Evolutionary conservation across 1,140 invertebrate species (phyloP), one percentile per base, ranked within the genome.

Genomic region (Eumaeus atala): DNA sequence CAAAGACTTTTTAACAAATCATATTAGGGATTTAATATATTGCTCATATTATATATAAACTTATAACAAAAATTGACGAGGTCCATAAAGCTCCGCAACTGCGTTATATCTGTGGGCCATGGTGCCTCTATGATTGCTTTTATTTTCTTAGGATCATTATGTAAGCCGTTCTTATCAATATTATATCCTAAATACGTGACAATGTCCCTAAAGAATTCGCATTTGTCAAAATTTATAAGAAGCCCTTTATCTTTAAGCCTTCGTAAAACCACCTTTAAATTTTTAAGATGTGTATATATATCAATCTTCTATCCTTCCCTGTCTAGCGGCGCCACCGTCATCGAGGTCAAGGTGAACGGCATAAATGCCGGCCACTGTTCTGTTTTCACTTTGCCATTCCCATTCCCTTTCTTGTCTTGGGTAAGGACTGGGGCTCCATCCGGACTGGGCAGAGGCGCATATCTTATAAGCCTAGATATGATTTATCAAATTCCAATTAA

Each of bases 11-110:
- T 66, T 35, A 80, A 56, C 40, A 76, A 56, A 4, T 67, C 40
- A 59, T 76, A 74, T 40, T 80, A 61, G 1, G 73, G 74, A 7
- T 34, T 35, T 56, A 78, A 58, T 12, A 56, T 60, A 12, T 54
- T 34, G 14, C 66, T 62, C 11, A 81, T 60, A 55, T 83, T 72
- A n/a, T 53, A 48, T 18, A 84, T 60, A 61, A 84, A 85, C 58
- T 71, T 67, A 0, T 61, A 55, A 63, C 70, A 77, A 62, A 70
- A 77, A 57, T 69, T 76, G 8, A 70, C 56, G 40, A 71, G 50
- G 0, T 70, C 70, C 36, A 74, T 18, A 54, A 75, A 73, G 8
- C 67, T 64, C 42, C 60, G 61, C 47, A 77, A 44, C 40, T 74
- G 54, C 2, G 62, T 56, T 9, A 72, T 48, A 50, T 73, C 59